These are phyloP conservation scores for Ochotona princeps DNA, from an alignment of 2,113 vertebrate genomes.

Conservation along the genomic window DNA sequence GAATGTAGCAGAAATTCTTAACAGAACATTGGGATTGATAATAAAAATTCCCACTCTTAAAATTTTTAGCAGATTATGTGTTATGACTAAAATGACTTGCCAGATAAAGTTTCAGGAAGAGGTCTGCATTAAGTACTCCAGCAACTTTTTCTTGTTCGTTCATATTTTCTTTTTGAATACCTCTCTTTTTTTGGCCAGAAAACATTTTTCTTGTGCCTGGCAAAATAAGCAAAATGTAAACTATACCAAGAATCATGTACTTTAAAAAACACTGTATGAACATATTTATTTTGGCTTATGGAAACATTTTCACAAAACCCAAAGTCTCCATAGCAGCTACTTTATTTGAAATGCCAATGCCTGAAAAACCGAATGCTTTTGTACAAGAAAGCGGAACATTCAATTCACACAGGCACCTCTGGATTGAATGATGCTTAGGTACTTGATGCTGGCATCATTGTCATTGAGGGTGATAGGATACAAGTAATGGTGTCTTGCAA, in stretches of 20 bases:
- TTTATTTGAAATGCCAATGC: neutral
- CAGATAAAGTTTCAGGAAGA: constrained; percentile 81
- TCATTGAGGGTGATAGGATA: neutral
- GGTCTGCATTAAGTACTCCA: constrained; percentile 74
- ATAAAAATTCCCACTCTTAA: constrained; percentile 77
- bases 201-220: constrained; percentile 68
- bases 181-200: constrained; percentile 62
- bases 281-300: constrained; percentile 54
- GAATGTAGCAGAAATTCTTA: constrained; percentile 63
- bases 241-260: constrained; percentile 58
- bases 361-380: neutral
- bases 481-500: neutral
- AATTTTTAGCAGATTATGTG: constrained; percentile 70
- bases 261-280: constrained; percentile 53
- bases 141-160: constrained; percentile 73
- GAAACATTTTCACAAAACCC: constrained; percentile 41
- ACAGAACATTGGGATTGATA: constrained; percentile 71
- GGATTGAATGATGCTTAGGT: no score
- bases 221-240: constrained; percentile 76
- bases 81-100: constrained; percentile 74
- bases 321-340: neutral
- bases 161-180: constrained; percentile 79
- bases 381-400: neutral
- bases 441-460: neutral
- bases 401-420: neutral